phyloP scores from a whole-genome alignment of 2,113 vertebrate genomes.

The Hymenochirus boettgeri region DNA sequence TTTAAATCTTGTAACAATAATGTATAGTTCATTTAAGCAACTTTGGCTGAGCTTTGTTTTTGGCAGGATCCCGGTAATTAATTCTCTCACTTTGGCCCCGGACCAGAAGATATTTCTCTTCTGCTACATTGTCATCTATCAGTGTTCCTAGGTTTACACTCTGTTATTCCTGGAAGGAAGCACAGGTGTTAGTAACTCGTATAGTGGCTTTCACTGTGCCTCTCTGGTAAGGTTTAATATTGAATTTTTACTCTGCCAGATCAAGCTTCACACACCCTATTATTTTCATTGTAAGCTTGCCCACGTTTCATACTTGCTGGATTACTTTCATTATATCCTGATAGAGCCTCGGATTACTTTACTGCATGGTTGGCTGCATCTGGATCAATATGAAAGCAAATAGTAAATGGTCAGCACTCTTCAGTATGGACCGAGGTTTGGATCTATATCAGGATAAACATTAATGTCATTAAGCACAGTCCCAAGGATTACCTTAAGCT shows the following conservation, averaged over 20 bases:
- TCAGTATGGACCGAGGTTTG: no score
- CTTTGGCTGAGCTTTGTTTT: no score
- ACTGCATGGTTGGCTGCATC: not conserved
- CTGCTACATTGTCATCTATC: not conserved
- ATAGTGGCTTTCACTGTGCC: not conserved
- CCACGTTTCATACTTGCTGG: not conserved
- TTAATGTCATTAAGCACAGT: no score
- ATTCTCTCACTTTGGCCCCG: not conserved
- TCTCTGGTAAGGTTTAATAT: not conserved
- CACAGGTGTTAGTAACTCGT: not conserved
- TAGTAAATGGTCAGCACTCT: no score
- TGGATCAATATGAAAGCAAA: not conserved
- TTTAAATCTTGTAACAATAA: no score
- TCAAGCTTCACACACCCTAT: not conserved
- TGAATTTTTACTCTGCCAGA: not conserved
- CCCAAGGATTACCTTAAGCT: no score
- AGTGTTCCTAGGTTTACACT: not conserved
- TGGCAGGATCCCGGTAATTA: not conserved
- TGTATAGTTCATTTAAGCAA: no score
- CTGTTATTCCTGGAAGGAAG: not conserved
- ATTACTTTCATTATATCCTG: not conserved
- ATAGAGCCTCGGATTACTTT: not conserved
- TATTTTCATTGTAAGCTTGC: not conserved
- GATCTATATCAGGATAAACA: no score
- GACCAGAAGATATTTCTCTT: constrained; percentile 1